These are phyloP conservation scores for Nudaria mundana DNA, from an alignment of 2,888 invertebrate genomes.

Conservation along the genomic window DNA sequence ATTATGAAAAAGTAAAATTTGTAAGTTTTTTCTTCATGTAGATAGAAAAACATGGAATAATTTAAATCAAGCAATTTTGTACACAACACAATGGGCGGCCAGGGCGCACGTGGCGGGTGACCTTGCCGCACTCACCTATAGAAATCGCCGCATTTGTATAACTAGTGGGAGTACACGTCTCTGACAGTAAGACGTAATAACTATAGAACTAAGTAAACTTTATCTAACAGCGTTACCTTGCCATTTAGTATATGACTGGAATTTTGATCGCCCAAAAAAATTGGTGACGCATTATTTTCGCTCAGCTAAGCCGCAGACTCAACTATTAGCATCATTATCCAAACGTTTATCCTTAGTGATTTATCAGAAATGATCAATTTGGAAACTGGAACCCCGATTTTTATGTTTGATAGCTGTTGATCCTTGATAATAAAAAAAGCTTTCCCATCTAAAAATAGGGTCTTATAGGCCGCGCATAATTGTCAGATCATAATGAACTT, in stretches of 20 bases:
- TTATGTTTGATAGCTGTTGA: no score
- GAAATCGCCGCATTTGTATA: conserved; percentile 39
- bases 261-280: conserved; percentile 20
- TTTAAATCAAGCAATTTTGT: conserved; percentile 34
- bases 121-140: conserved; percentile 50
- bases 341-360: no score
- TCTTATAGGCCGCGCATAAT: no score
- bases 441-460: no score
- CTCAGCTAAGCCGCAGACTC: background rate
- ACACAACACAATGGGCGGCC: conserved; percentile 43
- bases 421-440: no score
- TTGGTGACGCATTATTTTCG: conserved; percentile 13
- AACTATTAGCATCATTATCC: background rate
- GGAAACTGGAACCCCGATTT: no score
- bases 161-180: conserved; percentile 16
- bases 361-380: no score
- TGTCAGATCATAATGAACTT: no score
- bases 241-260: conserved; percentile 18
- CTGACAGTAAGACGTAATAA: conserved; percentile 44
- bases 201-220: conserved; percentile 41
- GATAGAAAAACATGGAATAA: conserved; percentile 24
- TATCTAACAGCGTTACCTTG: conserved; percentile 31
- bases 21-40: conserved; percentile 12
- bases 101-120: conserved; percentile 58
- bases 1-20: conserved; percentile 21